These are phyloP conservation scores for Acheta domesticus DNA, from an alignment of 2,888 invertebrate species.

Conservation along the genomic window DNA sequence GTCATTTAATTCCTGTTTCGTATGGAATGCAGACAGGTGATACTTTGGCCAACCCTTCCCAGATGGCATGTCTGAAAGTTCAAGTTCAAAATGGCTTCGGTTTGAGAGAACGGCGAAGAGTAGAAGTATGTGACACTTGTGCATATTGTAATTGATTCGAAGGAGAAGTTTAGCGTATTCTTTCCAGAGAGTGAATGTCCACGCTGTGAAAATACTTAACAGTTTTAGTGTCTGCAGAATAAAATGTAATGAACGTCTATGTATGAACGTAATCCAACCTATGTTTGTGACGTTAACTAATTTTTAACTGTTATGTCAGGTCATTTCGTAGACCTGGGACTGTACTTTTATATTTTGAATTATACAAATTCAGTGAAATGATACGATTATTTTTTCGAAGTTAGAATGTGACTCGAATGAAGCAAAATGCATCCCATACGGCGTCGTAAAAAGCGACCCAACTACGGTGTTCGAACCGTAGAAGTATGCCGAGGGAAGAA, in stretches of 20 bases:
- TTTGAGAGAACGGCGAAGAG: not conserved
- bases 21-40: too few species aligned
- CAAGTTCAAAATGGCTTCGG: slow-evolving; percentile 30
- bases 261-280: not conserved
- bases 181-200: not conserved
- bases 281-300: too few species aligned
- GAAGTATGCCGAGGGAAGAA: slow-evolving; percentile 81
- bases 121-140: slow-evolving; percentile 19
- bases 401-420: too few species aligned
- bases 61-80: slow-evolving; percentile 21
- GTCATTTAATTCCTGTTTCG: too few species aligned
- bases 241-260: too few species aligned
- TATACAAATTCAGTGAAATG: not conserved
- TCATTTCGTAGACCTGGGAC: too few species aligned
- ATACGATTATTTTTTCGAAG: not conserved
- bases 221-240: not conserved
- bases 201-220: not conserved
- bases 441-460: slow-evolving; percentile 66
- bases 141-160: not conserved
- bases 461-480: slow-evolving; percentile 74
- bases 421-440: slow-evolving; percentile 58
- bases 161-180: not conserved
- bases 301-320: too few species aligned
- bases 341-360: too few species aligned
- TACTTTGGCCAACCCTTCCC: too few species aligned